Percentiles rank a stretch among this genome's conserved stretches.
Evolutionary conservation across 2,888 invertebrate genomes (phyloP).

Genomic region (Oligia fasciuncula): DNA sequence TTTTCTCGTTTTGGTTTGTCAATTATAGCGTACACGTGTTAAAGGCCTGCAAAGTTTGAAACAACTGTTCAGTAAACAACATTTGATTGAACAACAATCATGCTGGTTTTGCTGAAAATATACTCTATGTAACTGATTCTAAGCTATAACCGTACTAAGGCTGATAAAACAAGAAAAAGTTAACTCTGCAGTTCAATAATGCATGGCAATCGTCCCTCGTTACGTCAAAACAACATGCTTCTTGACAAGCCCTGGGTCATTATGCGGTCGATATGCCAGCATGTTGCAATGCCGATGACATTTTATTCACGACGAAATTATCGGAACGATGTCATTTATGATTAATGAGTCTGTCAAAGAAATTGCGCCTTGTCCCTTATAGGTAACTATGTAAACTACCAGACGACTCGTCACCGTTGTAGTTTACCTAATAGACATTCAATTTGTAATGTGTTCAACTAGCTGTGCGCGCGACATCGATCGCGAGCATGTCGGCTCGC

Average conservation of each 20-base stretch:
- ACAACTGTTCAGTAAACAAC: background rate
- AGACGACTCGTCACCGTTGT: background rate
- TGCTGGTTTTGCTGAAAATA: background rate
- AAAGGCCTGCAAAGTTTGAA: background rate
- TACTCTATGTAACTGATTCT: background rate
- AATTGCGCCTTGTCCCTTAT: background rate
- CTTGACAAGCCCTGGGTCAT: conserved; percentile 4
- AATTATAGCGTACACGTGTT: background rate
- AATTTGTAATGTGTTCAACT: background rate
- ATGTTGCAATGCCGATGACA: conserved; percentile 9
- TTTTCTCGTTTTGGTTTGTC: background rate
- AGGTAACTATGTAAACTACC: background rate
- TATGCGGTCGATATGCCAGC: conserved; percentile 22
- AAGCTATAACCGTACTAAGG: background rate
- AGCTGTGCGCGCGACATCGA: too few species aligned
- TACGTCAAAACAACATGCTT: background rate
- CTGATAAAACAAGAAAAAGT: background rate
- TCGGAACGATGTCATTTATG: conserved; percentile 6
- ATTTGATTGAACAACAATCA: background rate
- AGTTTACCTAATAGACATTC: background rate
- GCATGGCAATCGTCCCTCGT: background rate
- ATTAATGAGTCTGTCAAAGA: conserved; percentile 18
- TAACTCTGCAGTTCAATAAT: conserved; percentile 10
- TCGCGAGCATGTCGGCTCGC: too few species aligned
- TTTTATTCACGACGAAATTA: conserved; percentile 26